Conservation (phyloP, 2,113 vertebrate species). For the Alouatta palliata region DNA sequence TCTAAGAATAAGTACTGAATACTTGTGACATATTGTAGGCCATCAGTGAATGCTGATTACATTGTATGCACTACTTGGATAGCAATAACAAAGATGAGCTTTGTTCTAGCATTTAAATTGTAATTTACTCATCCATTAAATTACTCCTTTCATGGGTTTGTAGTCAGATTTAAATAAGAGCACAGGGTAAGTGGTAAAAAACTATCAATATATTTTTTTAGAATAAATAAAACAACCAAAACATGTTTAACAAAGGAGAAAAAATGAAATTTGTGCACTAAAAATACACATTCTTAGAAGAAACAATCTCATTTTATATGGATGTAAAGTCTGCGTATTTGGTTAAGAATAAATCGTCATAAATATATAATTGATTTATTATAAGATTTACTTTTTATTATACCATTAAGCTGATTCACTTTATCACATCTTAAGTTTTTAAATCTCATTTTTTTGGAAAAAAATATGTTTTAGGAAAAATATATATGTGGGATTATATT, state of each 20-base stretch:
- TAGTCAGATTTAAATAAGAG: slow-evolving; percentile 22
- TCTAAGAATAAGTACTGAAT: slow-evolving; percentile 1
- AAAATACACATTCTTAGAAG: slow-evolving; percentile 5
- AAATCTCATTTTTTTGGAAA: not conserved
- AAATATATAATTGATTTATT: not conserved
- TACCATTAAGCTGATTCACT: not conserved
- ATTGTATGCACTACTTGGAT: not conserved
- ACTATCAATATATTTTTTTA: slow-evolving; percentile 20
- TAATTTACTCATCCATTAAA: not conserved
- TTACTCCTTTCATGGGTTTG: not conserved
- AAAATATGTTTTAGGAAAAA: not conserved
- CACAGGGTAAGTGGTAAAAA: not conserved
- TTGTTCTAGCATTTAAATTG: not conserved
- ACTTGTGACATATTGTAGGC: not conserved
- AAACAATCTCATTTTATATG: not conserved
- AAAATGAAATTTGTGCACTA: not conserved
- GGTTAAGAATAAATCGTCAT: slow-evolving; percentile 11
- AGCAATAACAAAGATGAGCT: not conserved
- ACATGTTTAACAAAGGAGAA: not conserved
- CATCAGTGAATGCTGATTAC: not conserved
- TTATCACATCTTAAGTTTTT: not conserved
- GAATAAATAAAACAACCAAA: not conserved
- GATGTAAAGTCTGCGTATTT: not conserved
- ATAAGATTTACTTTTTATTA: not conserved
- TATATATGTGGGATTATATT: not conserved